phyloP scores from a whole-genome alignment of 2,797 vertebrate genomes.

The Botia almorhae region DNA sequence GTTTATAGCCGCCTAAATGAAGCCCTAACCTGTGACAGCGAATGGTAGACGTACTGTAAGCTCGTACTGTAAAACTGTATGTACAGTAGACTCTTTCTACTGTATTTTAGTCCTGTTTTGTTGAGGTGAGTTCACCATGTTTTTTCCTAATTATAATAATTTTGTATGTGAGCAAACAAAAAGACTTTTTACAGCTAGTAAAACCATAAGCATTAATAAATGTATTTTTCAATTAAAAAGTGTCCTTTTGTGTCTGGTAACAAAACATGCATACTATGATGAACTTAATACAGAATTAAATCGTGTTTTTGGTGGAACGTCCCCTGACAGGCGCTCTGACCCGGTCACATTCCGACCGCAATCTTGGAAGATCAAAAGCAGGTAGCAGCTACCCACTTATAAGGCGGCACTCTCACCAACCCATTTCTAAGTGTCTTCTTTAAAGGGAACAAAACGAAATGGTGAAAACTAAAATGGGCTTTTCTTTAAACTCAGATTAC shows the following conservation, averaged over 20 bases:
- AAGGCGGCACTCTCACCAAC: background rate
- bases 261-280: background rate
- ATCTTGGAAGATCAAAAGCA: background rate
- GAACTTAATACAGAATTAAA: background rate
- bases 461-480: constrained; percentile 20
- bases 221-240: background rate
- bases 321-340: background rate
- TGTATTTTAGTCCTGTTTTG: constrained; percentile 1
- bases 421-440: background rate
- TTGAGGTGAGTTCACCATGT: background rate
- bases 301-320: background rate
- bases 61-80: background rate
- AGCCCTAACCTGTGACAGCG: background rate
- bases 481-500: constrained; percentile 2
- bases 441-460: constrained; percentile 2
- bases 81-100: background rate
- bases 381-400: background rate
- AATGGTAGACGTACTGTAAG: background rate
- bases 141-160: background rate
- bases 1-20: background rate
- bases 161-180: constrained; percentile 4
- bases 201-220: background rate
- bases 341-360: background rate
- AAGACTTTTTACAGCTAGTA: background rate
- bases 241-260: background rate